Conservation (phyloP, 2,888 invertebrate species). For the Amblyjoppa fuscipennis region DNA sequence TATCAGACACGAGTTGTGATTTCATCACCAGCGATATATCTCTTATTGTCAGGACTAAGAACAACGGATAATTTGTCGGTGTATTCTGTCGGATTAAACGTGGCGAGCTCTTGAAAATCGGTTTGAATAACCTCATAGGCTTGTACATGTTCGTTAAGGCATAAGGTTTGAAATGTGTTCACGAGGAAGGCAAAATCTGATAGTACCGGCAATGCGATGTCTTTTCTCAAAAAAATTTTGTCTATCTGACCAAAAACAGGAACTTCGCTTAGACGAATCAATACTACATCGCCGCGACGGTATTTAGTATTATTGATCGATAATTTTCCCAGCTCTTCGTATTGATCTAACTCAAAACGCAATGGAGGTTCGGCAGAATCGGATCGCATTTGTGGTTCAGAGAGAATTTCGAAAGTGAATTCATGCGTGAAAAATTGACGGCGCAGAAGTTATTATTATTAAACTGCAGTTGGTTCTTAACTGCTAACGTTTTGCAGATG, state of each 20-base stretch:
- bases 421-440: conserved; percentile 15
- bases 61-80: conserved; percentile 21
- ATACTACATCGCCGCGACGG: not conserved
- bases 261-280: conserved; percentile 1
- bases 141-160: conserved; percentile 31
- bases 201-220: not conserved
- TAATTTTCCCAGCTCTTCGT: not conserved
- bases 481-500: conserved; percentile 51
- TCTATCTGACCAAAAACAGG: conserved; percentile 33
- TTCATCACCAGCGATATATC: conserved; percentile 10
- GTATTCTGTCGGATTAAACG: not conserved
- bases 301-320: conserved; percentile 26
- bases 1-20: not conserved
- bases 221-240: conserved; percentile 1
- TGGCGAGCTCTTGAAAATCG: not conserved
- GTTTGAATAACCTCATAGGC: conserved; percentile 24
- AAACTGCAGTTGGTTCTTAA: conserved; percentile 57
- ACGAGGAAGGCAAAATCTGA: conserved; percentile 24
- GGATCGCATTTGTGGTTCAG: not conserved
- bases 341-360: not conserved
- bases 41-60: conserved; percentile 3
- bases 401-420: conserved; percentile 12
- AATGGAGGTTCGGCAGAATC: not conserved
- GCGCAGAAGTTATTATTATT: conserved; percentile 39
- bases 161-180: not conserved